These are phyloP conservation scores for Acrobeloides nanus DNA, from an alignment of 2,888 invertebrate genomes.

Conservation along the genomic window DNA sequence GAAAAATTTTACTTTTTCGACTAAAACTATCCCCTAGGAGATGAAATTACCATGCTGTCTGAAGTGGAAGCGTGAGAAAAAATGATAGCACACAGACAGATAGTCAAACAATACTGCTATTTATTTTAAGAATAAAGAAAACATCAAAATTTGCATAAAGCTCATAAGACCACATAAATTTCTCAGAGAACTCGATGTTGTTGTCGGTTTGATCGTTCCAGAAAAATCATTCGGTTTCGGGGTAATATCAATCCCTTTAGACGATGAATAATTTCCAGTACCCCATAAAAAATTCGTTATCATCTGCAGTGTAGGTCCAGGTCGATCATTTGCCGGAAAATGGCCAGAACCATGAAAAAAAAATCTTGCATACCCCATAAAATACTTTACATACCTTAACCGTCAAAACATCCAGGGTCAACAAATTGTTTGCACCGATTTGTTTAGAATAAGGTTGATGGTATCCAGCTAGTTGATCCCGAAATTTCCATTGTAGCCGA, in stretches of 20 bases:
- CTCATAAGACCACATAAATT: too few relatives aligned
- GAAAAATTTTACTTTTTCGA: too few relatives aligned
- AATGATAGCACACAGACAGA: too few relatives aligned
- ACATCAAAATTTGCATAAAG: too few relatives aligned
- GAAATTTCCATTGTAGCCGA: slow-evolving; percentile 15
- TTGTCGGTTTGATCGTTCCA: too few relatives aligned
- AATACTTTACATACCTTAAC: slow-evolving; percentile 30
- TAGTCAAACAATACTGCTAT: too few relatives aligned
- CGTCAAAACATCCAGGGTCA: slow-evolving; percentile 38
- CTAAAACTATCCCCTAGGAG: too few relatives aligned
- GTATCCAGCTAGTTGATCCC: slow-evolving; percentile 37
- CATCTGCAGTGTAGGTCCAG: slow-evolving; percentile 24
- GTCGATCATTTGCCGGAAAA: slow-evolving; percentile 18
- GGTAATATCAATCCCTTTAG: slow-evolving; percentile 1
- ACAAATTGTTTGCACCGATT: slow-evolving; percentile 15
- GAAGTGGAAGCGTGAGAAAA: too few relatives aligned
- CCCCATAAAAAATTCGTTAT: slow-evolving; percentile 20
- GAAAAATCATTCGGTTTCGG: too few relatives aligned
- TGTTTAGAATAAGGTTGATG: slow-evolving; percentile 28
- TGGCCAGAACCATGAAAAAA: slow-evolving; percentile 16
- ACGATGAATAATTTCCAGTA: slow-evolving; percentile 14
- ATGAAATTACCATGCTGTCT: too few relatives aligned
- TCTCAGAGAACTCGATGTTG: too few relatives aligned
- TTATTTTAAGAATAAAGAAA: too few relatives aligned
- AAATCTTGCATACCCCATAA: background rate